Evolutionary conservation across 2,888 invertebrate genomes (phyloP), one percentile per base, ranked within the genome.

Genomic region (Priocnemis perturbator): DNA sequence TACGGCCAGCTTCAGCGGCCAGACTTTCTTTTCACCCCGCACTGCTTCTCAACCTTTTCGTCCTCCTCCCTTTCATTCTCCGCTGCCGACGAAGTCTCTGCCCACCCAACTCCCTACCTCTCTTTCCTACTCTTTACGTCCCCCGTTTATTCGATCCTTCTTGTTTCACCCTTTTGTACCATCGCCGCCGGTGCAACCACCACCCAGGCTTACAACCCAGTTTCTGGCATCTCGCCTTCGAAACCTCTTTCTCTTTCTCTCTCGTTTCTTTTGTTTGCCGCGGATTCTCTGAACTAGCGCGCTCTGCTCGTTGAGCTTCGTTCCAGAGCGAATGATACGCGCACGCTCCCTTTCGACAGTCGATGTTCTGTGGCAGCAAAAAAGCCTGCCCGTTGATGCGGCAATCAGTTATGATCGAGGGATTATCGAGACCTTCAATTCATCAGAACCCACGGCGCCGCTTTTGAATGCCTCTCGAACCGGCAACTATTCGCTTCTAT

Each of bases 171-270:
- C 65, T 60, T 30, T 65, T 58, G 48, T 65, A 60, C 37, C 26
- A 3, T 17, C 44, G 20, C 26, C 2, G 9, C 55, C 26, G 26
- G 19, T 53, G 57, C 59, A 62, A 50, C 58, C 72, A 63, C 52
- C 72, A 52, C 67, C 67, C 60, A 20, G 58, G 59, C 70, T 73
- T 67, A 69, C 73, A 78, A 74, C 76, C 79, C 69, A 77, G 69
- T 81, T 79, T 74, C 76, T 71, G 61, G 64, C 67, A 50, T 59
- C 37, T 52, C 58, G 3, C 30, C 56, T 44, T 47, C 55, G 19
- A 37, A 11, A 59, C 61, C 47, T n/a, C n/a, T 55, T 59, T 17
- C 23, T 21, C 20, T 45, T 30, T 48, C 62, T 20, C 37, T 20
- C 52, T n/a, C 30, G 20, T 15, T 50, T 20, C 50, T 50, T 20